phyloP scores from a whole-genome alignment of 2,888 invertebrate species.

The Stenoptilia bipunctidactyla region DNA sequence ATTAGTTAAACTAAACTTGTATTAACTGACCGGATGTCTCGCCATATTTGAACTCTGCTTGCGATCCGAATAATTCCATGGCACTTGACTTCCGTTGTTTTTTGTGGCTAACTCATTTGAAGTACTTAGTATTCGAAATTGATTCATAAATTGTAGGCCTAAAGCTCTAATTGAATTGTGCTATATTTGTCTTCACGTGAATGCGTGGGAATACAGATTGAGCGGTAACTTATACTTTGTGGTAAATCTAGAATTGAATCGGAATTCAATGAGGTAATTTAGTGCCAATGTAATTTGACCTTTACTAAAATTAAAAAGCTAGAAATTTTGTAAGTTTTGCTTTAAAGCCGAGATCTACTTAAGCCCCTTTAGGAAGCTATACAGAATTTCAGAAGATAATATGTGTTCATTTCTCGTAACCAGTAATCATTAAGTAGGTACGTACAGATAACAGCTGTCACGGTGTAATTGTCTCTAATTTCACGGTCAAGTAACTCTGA shows the following conservation, averaged over 20 bases:
- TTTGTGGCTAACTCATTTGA: conserved; percentile 20
- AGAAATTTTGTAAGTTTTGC: too few relatives aligned
- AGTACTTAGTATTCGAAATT: conserved; percentile 11
- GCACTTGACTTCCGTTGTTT: conserved; percentile 45
- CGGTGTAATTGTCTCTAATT: conserved; percentile 8
- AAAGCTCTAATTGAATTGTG: conserved; percentile 19
- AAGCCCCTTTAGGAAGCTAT: too few relatives aligned
- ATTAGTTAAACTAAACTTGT: conserved; percentile 1
- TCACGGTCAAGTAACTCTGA: conserved; percentile 14
- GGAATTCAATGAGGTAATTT: too few relatives aligned
- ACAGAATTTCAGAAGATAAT: too few relatives aligned
- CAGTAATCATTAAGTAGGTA: too few relatives aligned
- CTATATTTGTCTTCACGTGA: background rate
- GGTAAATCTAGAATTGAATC: background rate
- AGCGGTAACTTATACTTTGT: conserved; percentile 21
- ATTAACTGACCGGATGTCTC: conserved; percentile 31
- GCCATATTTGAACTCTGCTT: conserved; percentile 51
- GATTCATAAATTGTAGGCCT: conserved; percentile 14
- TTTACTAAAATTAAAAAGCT: too few relatives aligned
- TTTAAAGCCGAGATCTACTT: too few relatives aligned
- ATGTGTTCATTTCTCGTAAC: too few relatives aligned
- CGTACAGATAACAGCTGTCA: too few relatives aligned
- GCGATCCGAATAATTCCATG: conserved; percentile 53
- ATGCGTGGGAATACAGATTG: conserved; percentile 43
- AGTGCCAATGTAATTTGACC: too few relatives aligned